phyloP scores from a whole-genome alignment of 2,797 vertebrate species.

The Esox masquinongy region DNA sequence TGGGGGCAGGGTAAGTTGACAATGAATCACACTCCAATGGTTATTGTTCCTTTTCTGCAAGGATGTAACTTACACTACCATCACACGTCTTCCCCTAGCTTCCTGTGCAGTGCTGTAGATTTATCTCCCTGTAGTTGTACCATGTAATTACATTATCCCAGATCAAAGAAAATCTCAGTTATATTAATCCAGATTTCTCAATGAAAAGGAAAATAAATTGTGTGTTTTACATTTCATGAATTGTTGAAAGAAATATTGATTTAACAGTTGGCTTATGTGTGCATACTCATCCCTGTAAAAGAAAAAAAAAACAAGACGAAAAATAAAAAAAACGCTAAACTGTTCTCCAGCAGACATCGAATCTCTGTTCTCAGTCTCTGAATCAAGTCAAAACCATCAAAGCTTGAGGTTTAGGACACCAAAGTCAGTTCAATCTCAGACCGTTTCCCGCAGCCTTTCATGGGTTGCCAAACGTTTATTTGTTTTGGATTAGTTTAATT shows the following conservation, averaged over 20 bases:
- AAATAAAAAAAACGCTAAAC: constrained; percentile 15
- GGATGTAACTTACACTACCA: constrained; percentile 23
- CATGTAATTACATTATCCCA: not conserved
- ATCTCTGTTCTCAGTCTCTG: constrained; percentile 55
- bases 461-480: constrained; percentile 70
- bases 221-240: not conserved
- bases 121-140: not conserved
- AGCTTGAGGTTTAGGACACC: constrained; percentile 63
- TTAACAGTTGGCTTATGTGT: not conserved
- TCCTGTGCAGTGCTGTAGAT: not conserved
- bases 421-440: constrained; percentile 64
- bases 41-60: constrained; percentile 51
- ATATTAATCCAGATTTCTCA: constrained; percentile 1
- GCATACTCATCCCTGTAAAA: not conserved
- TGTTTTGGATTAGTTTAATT: constrained; percentile 77
- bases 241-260: not conserved
- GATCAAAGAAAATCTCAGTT: not conserved
- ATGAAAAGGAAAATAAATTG: not conserved
- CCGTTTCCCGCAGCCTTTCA: constrained; percentile 65
- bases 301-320: constrained; percentile 20
- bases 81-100: not conserved
- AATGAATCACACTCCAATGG: constrained; percentile 47
- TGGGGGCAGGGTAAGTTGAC: constrained; percentile 33
- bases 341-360: constrained; percentile 50
- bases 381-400: constrained; percentile 69